Evolutionary conservation across 2,113 vertebrate species (phyloP), one percentile per base, ranked within the genome.

Genomic region (Chaetorhynchus papuensis): DNA sequence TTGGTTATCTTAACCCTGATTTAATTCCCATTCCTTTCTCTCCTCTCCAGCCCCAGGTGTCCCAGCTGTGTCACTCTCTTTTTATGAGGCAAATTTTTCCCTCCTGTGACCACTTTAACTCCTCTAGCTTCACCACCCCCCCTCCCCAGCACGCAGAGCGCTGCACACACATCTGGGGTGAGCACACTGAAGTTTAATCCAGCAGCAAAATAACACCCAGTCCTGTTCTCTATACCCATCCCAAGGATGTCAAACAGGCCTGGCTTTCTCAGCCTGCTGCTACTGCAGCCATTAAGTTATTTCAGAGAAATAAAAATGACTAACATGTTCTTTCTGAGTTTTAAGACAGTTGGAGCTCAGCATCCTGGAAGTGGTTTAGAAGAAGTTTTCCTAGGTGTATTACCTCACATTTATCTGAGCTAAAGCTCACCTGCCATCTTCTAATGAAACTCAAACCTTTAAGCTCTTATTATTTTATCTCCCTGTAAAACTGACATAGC

Each of bases 101-200:
- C 37, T 76, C 42, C 64, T 24, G 19, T 7, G 45, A 49, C 10
- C 54, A 37, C 45, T 47, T 57, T 1, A 65, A 11, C 2, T 13
- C 28, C 47, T 50, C 6, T 31, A 56, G 52, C 61, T 80, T 33
- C 72, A 33, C 6, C 42, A 18, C 41, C 41, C 70, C 70, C 59
- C 35, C 17, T 45, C 19, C 49, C n/a, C 15, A 28, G n/a, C 30
- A 44, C 0, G 1, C 81, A 30, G 13, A 21, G 10, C 0, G 0
- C 66, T 41, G 44, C 41, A 72, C 10, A 15, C n/a, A 45, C n/a
- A 47, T 6, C 65, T 72, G 47, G 56, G 1, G 2, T 15, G 22
- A 22, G 33, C 9, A 52, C 57, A 52, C 49, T 27, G 15, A 61
- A 37, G 24, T 49, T 56, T 15, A 76, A 82, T 7, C 41, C 1